Percentiles rank a stretch among this genome's conserved stretches.
These are phyloP conservation scores for Orbicella faveolata DNA, from an alignment of 64 coral and sea anemone genomes.

Conservation along the genomic window DNA sequence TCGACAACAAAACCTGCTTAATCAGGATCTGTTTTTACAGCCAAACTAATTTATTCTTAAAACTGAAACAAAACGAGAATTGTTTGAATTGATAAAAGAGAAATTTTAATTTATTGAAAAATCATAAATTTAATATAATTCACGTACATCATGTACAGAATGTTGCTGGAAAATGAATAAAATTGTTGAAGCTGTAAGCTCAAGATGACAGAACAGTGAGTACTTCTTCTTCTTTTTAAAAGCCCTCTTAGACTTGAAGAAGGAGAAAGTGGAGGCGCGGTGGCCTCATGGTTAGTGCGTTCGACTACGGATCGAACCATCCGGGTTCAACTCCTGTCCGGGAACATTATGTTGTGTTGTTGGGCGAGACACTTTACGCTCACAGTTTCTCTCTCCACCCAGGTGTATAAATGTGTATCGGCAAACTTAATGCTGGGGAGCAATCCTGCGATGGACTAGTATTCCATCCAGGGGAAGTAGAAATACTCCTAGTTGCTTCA, in stretches of 20 bases:
- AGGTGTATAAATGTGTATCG: no score
- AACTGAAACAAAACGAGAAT: neutral
- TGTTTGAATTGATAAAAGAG: slow-evolving; percentile 3
- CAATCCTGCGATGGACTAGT: no score
- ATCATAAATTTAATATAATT: slow-evolving; percentile 39
- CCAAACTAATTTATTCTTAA: slow-evolving; percentile 58
- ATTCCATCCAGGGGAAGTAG: no score
- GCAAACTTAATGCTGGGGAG: no score
- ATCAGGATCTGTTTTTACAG: slow-evolving; percentile 95
- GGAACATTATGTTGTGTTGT: no score
- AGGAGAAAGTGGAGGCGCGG: no score
- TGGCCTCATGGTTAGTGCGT: no score
- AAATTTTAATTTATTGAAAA: slow-evolving; percentile 37
- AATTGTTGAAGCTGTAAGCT: neutral
- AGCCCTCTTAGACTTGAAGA: neutral
- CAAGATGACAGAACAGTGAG: neutral
- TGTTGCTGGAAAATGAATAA: slow-evolving; percentile 28
- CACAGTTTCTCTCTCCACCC: no score
- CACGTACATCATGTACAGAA: slow-evolving; percentile 15
- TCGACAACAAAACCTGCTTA: slow-evolving; percentile 83
- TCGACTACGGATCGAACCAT: no score
- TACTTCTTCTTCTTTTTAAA: neutral
- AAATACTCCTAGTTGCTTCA: no score
- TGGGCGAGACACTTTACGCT: no score
- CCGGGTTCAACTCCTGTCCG: no score